Evolutionary conservation across 92 coral and sea anemone species (phyloP).

Genomic region (Desmophyllum pertusum): DNA sequence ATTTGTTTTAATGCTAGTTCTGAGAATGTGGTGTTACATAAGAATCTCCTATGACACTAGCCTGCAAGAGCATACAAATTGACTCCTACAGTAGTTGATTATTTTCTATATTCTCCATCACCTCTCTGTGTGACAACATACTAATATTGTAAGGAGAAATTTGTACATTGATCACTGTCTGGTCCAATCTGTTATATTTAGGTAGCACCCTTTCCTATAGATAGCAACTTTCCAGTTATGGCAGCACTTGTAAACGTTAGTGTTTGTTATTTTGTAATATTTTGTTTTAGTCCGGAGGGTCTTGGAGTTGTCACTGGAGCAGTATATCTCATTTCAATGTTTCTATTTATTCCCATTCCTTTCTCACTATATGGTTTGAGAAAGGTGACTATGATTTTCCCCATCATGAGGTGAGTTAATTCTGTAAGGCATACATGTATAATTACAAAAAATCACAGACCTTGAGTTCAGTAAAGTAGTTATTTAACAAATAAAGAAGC

Average conservation of each 20-base stretch:
- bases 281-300: slow-evolving; percentile 79
- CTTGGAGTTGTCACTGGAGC: slow-evolving; percentile 97
- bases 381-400: slow-evolving; percentile 94
- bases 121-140: background rate
- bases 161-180: background rate
- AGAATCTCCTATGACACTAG: no score
- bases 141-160: background rate
- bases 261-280: background rate
- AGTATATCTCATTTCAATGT: slow-evolving; percentile 82
- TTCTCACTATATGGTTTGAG: slow-evolving; percentile 90
- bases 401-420: slow-evolving; percentile 82
- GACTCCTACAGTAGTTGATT: no score
- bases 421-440: no score
- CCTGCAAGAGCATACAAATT: no score
- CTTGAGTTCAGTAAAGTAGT: no score
- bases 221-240: no score
- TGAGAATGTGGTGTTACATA: background rate
- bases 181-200: background rate
- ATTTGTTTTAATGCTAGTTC: background rate
- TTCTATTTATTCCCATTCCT: slow-evolving; percentile 92
- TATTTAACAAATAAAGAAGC: no score
- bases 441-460: no score
- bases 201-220: background rate
- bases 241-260: background rate
- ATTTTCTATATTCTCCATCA: background rate